Evolutionary conservation across 1,140 invertebrate genomes (phyloP).

Genomic region (Scaptomyza montana): DNA sequence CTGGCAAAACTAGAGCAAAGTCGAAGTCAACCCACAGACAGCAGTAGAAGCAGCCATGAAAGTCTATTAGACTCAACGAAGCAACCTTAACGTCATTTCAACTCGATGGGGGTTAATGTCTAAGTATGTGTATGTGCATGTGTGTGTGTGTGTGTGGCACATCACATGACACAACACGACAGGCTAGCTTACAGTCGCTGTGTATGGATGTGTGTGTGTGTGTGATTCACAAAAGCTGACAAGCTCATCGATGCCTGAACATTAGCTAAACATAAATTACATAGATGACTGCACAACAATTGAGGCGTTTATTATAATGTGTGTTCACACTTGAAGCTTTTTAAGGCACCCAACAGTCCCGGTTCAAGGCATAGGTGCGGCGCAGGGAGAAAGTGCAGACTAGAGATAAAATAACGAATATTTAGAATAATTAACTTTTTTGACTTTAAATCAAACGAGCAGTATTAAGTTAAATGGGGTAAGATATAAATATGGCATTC

Average conservation of each 20-base stretch:
- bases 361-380: neutral
- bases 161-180: slow-evolving; percentile 39
- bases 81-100: slow-evolving; percentile 78
- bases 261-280: slow-evolving; percentile 84
- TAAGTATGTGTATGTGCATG: slow-evolving; percentile 22
- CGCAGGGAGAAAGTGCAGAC: neutral
- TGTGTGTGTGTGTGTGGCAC: slow-evolving; percentile 32
- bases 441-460: slow-evolving; percentile 3
- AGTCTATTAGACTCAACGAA: slow-evolving; percentile 82
- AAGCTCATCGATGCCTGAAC: slow-evolving; percentile 85
- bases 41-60: slow-evolving; percentile 58
- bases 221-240: slow-evolving; percentile 82
- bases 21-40: slow-evolving; percentile 50
- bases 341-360: slow-evolving; percentile 17
- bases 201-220: slow-evolving; percentile 35
- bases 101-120: slow-evolving; percentile 64
- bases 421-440: neutral
- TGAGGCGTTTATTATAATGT: slow-evolving; percentile 83
- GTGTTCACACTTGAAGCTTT: slow-evolving; percentile 83
- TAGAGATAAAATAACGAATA: slow-evolving; percentile 6
- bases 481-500: too few relatives aligned
- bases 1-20: slow-evolving; percentile 66
- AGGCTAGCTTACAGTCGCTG: neutral
- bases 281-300: slow-evolving; percentile 82
- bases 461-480: neutral